Evolutionary conservation across 2,797 vertebrate species (phyloP).

Genomic region (Dipus sagitta): DNA sequence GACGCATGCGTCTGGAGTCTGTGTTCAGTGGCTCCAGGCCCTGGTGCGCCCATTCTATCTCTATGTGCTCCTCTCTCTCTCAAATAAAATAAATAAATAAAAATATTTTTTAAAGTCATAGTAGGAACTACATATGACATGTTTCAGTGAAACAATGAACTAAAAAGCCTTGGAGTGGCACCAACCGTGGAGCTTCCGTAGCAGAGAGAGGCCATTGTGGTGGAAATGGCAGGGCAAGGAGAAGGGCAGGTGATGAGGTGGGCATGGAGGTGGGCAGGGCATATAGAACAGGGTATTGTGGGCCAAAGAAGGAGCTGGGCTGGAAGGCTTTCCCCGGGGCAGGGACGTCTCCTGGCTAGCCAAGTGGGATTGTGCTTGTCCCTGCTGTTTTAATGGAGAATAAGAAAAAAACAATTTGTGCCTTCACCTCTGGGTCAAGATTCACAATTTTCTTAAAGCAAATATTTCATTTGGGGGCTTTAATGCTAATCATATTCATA

Average conservation of each 20-base stretch:
- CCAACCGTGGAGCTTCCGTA: fast-evolving
- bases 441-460: not conserved
- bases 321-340: not conserved
- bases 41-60: too few species aligned
- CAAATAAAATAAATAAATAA: too few species aligned
- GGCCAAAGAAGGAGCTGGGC: not conserved
- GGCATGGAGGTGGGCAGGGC: too few species aligned
- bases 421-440: not conserved
- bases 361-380: fast-evolving
- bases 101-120: too few species aligned
- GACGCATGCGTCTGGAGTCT: not conserved
- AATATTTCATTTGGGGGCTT: not conserved
- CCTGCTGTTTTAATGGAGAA: not conserved
- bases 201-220: not conserved
- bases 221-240: not conserved
- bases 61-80: too few species aligned
- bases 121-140: not conserved
- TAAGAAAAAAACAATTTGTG: not conserved
- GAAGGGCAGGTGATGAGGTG: too few species aligned
- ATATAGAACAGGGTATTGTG: not conserved
- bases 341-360: not conserved
- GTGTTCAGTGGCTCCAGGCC: too few species aligned
- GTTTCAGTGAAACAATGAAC: not conserved
- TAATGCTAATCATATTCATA: slow-evolving; percentile 20
- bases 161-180: not conserved